Base-by-base conservation (phyloP, 1,140 invertebrate genomes). In the Drosophila pandora region DNA sequence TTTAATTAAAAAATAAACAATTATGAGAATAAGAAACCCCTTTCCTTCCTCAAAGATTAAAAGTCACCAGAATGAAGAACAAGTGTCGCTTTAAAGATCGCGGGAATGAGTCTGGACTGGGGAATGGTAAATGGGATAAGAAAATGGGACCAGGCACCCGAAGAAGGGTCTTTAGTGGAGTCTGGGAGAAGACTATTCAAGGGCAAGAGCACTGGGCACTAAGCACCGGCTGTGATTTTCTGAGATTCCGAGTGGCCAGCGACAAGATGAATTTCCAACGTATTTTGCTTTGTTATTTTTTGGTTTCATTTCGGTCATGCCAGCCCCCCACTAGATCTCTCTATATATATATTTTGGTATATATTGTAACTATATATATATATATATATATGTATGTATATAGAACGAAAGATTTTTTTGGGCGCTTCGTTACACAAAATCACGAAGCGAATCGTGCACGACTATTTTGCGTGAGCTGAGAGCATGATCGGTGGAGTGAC, bases 381-480 rank as follows among this genome's bases (percentile, higher is more conserved):
- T 69, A 68, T 69, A 69, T 69, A 69, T 17, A 17, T 17, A 59
- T 58, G 48, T 64, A 61, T 54, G 53, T 48, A 57, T 69, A 68
- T 69, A 69, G 67, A 69, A 6, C 22, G 62, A 69, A 67, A 67
- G 62, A 80, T 59, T 77, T 85, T 84, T 85, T 85, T 85, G 72
- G 83, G 79, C 76, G 84, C 84, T 88, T 89, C 84, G 84, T 88
- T 88, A 88, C 84, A 90, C 79, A 90, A 90, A 90, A 91, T 91
- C 90, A 91, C 90, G 90, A 91, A 91, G 61, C 83, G 89, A 82
- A 90, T 91, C 88, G 90, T 89, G 90, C 90, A 91, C 90, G 90
- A 91, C 90, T 91, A 91, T 91, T 91, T 90, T 91, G 90, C 90
- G 90, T 91, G 90, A 91, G 90, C 82, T 91, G 88, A 81, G 87